Evolutionary conservation across 2,888 invertebrate genomes (phyloP), one percentile per base, ranked within the genome.

Genomic region (Caenorhabditis uteleia): DNA sequence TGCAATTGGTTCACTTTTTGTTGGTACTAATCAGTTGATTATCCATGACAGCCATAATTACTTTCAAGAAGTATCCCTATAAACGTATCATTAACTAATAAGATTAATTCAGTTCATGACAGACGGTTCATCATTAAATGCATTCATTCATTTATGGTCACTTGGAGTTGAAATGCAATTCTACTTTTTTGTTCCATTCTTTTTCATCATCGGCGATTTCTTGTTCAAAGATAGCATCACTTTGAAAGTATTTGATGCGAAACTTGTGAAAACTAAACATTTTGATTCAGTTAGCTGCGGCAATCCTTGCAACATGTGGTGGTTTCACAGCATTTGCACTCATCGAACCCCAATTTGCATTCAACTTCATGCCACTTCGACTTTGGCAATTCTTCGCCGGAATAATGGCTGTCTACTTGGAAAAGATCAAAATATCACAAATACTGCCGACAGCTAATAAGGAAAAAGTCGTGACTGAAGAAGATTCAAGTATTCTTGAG

Each of bases 81-180:
- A 10, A 34, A 5, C n/a, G 34, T n/a, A n/a, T 34, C n/a, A n/a
- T n/a, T 34, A 10, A 10, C 8, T n/a, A 34, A 34, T n/a, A 44
- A 27, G 16, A 27, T 10, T 8, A 12, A 10, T 44, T 44, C 56
- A 62, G 62, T 65, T 65, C 25, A 54, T 58, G 1, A 47, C 58
- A 5, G 65, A 65, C 33, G 58, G 65, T 12, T 44, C 65, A 5
- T 65, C 65, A 21, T 29, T 65, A 18, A 65, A 65, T 25, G 53
- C 51, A 1, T 65, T 55, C 39, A 55, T 65, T 36, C 65, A 65
- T 50, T 27, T 54, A 4, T 65, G 65, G 65, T 59, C 58, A 2
- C 46, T 65, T 1, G 46, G 50, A n/a, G 54, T 65, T 26, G 65
- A 65, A 54, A 54, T 59, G 48, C 65, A 65, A 20, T 65, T 58